Conservation (phyloP, 2,888 invertebrate species). For the Phortica okadai region DNA sequence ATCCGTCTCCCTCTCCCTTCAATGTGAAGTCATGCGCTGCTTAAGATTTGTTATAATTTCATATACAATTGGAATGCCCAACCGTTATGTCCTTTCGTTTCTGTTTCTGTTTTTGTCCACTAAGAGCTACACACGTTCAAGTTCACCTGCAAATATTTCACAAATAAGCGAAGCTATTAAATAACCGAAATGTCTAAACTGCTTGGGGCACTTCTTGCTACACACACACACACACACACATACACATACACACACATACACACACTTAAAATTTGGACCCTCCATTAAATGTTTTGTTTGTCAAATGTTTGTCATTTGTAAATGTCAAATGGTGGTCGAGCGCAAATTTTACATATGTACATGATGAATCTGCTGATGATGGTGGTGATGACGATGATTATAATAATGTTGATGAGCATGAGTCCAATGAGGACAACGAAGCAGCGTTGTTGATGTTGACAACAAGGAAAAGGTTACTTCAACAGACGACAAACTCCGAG, state of each 20-base stretch:
- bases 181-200: slow-evolving; percentile 19
- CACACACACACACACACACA: slow-evolving; percentile 30
- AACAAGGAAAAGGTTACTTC: too few species aligned
- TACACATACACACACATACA: slow-evolving; percentile 32
- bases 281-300: slow-evolving; percentile 56
- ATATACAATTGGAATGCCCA: too few species aligned
- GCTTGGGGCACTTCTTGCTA: neutral
- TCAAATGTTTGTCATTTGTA: slow-evolving; percentile 71
- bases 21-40: too few species aligned
- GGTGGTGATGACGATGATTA: neutral
- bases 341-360: slow-evolving; percentile 62
- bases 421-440: too few species aligned
- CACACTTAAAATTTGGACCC: slow-evolving; percentile 36
- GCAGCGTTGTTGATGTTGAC: too few species aligned
- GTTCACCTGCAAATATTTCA: slow-evolving; percentile 16
- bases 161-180: slow-evolving; percentile 19
- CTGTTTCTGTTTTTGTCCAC: neutral
- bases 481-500: too few species aligned
- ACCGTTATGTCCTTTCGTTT: too few species aligned
- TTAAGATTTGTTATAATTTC: too few species aligned
- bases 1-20: too few species aligned
- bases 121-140: neutral
- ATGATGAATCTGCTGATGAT: slow-evolving; percentile 36
- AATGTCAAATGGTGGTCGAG: slow-evolving; percentile 69
- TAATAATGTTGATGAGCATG: neutral